Conservation (phyloP, 2,797 vertebrate species). For the Karalla daura region DNA sequence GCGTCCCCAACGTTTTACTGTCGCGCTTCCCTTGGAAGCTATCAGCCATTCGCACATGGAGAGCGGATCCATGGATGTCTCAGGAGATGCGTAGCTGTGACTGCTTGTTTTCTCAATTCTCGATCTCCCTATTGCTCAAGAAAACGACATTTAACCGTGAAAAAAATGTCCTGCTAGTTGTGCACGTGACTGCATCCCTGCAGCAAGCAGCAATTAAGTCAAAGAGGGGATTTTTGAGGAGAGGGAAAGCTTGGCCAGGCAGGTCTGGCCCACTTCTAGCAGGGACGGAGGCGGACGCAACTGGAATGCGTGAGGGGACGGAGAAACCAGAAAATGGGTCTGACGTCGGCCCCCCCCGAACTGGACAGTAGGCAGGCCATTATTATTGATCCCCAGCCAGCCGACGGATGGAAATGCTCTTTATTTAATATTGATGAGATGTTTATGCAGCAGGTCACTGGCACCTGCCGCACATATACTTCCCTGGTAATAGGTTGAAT, state of each 20-base stretch:
- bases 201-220: constrained; percentile 31
- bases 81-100: neutral
- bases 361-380: neutral
- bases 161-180: too few relatives aligned
- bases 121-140: too few relatives aligned
- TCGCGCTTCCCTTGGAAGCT: neutral
- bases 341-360: neutral
- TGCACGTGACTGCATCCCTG: constrained; percentile 1
- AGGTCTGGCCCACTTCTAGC: constrained; percentile 25
- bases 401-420: neutral
- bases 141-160: too few relatives aligned
- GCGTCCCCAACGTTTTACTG: constrained; percentile 9
- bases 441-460: neutral
- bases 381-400: neutral
- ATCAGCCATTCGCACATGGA: neutral
- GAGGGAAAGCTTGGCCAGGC: constrained; percentile 21
- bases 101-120: constrained; percentile 17
- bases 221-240: constrained; percentile 24
- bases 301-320: constrained; percentile 37
- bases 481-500: neutral
- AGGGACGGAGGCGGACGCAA: constrained; percentile 21
- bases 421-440: neutral
- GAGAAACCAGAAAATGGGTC: constrained; percentile 3
- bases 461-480: neutral
- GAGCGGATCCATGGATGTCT: too few relatives aligned